Base-by-base conservation (phyloP, 2,113 vertebrate species). In the Gopherus evgoodei region DNA sequence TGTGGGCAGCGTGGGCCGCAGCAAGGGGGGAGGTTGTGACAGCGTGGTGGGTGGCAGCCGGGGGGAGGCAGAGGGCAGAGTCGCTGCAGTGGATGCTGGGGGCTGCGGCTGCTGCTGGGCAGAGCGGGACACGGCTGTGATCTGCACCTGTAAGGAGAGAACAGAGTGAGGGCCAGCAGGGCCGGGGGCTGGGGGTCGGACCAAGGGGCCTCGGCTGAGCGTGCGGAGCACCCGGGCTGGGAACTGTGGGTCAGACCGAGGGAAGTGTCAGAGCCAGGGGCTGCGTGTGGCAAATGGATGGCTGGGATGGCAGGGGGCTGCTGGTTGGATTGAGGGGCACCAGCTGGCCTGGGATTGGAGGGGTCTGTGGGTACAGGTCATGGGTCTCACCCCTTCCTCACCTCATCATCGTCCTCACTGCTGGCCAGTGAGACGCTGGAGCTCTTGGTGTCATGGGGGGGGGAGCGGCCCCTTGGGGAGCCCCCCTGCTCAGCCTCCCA, bases 401-500 rank as follows among this genome's bases (percentile, higher is more conserved):
- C 98, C 98, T 99, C 98, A 1, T 98, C 98, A 3, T 98, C 98
- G 11, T 98, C 98, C 5, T 97, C 96, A 4, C 94, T 97, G 62
- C 89, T 83, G 88, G 97, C 88, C 53, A 31, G 94, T 29, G 86
- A 98, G 88, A 57, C 97, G 91, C 31, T 91, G 94, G 88, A 65
- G 53, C 96, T 94, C 97, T 97, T 93, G 75, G 69, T 95, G 96
- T 95, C 96, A 98, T 86, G 94, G 89, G 97, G 90, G 96, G 96
- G 91, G 96, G 94, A 97, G 96, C 97, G 88, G 87, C 84, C 95
- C 96, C 97, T 94, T 87, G 54, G 90, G 84, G 19, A 90, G 97
- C 91, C 93, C 97, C 98, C 98, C 97, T 99, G 99, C 93, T 99
- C 99, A 0, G 99, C 99, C 38, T 99, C 99, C 99, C 99, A 99